These are phyloP conservation scores for Drosophila formosana DNA, from an alignment of 2,888 invertebrate genomes.

Conservation along the genomic window DNA sequence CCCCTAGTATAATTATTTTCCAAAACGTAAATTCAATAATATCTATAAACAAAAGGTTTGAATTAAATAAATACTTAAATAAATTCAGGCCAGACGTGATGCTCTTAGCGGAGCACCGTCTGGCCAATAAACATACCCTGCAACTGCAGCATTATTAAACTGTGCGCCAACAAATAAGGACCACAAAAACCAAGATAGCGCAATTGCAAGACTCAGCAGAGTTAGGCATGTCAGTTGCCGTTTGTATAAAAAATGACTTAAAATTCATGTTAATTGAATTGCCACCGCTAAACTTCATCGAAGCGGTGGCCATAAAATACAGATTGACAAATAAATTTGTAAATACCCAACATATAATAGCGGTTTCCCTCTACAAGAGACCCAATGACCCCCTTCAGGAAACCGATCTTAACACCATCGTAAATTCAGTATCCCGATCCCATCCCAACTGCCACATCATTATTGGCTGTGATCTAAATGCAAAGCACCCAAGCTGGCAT, in stretches of 20 bases:
- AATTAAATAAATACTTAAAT: slow-evolving; percentile 2
- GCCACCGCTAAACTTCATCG: not conserved
- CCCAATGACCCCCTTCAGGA: not conserved
- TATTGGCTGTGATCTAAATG: slow-evolving; percentile 14
- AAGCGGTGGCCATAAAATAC: slow-evolving; percentile 1
- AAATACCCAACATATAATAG: not conserved
- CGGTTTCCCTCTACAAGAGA: slow-evolving; percentile 5
- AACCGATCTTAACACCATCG: not conserved
- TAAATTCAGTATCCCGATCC: not conserved
- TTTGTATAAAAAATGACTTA: slow-evolving; percentile 1
- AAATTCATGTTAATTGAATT: not conserved
- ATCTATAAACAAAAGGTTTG: slow-evolving; percentile 3
- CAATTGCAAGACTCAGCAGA: slow-evolving; percentile 5
- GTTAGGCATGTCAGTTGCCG: slow-evolving; percentile 5
- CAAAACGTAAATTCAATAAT: slow-evolving; percentile 20
- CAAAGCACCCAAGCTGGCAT: slow-evolving; percentile 26
- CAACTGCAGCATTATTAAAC: not conserved
- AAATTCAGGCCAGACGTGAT: slow-evolving; percentile 11
- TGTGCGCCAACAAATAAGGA: not conserved
- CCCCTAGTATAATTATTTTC: not conserved
- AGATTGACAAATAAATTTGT: not conserved
- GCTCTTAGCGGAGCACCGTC: slow-evolving; percentile 14
- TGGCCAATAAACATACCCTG: not conserved
- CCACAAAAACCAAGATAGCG: not conserved
- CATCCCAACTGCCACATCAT: not conserved